phyloP scores from a whole-genome alignment of 2,888 invertebrate species.

The Villa cingulata region DNA sequence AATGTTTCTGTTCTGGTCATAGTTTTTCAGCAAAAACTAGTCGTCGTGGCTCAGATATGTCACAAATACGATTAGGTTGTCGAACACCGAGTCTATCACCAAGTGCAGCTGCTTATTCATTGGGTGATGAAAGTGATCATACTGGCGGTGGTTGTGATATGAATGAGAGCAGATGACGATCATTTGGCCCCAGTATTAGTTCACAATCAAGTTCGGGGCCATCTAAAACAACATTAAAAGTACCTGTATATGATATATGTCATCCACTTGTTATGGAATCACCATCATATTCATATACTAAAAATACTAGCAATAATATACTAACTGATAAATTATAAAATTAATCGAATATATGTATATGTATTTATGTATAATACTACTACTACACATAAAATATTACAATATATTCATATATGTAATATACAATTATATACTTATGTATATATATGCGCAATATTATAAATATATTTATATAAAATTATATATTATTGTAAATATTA shows the following conservation, averaged over 20 bases:
- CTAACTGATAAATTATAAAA: slow-evolving; percentile 9
- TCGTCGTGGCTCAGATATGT: slow-evolving; percentile 44
- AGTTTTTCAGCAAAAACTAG: slow-evolving; percentile 34
- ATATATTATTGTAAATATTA: no score
- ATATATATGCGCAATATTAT: no score
- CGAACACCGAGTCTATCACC: slow-evolving; percentile 44
- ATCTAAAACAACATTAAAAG: slow-evolving; percentile 30
- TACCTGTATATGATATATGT: slow-evolving; percentile 35
- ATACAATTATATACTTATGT: no score
- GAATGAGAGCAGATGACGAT: slow-evolving; percentile 40
- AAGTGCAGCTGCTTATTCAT: slow-evolving; percentile 39
- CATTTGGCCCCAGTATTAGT: slow-evolving; percentile 23
- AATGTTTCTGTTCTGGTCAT: slow-evolving; percentile 55
- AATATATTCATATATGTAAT: no score
- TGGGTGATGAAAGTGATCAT: slow-evolving; percentile 44
- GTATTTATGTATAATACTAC: no score
- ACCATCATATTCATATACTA: slow-evolving; percentile 28
- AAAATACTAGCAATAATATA: slow-evolving; percentile 4
- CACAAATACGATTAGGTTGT: slow-evolving; percentile 38
- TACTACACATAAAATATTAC: no score
- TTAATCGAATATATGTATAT: no score
- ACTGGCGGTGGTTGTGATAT: slow-evolving; percentile 25
- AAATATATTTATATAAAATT: no score
- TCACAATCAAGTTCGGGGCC: slow-evolving; percentile 23
- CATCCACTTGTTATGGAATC: slow-evolving; percentile 37